These are phyloP conservation scores for Cheilosia variabilis DNA, from an alignment of 2,888 invertebrate species.

Conservation along the genomic window DNA sequence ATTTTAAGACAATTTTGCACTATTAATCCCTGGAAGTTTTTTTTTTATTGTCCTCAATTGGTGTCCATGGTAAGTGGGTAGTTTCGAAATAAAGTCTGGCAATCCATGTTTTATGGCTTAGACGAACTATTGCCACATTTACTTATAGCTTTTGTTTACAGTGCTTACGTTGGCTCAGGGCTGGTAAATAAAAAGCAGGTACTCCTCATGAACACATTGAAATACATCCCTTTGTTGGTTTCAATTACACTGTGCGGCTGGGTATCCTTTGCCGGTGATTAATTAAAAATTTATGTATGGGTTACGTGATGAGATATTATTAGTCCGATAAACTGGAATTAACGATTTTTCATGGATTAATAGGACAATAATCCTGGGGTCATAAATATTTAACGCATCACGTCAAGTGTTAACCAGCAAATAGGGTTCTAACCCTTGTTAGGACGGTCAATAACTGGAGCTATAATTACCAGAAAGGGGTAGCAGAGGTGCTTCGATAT, in stretches of 20 bases:
- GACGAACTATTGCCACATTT: conserved; percentile 1
- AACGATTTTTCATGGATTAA: conserved; percentile 39
- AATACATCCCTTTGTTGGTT: neutral
- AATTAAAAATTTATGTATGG: conserved; percentile 13
- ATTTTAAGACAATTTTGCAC: neutral
- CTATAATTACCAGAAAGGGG: neutral
- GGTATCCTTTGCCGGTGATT: neutral
- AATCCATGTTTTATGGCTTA: neutral
- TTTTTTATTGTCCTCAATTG: conserved; percentile 14
- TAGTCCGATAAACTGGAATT: conserved; percentile 43
- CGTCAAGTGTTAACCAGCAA: conserved; percentile 1
- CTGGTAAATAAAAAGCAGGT: neutral
- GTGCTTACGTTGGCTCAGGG: neutral
- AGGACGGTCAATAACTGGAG: neutral
- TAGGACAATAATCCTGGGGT: conserved; percentile 29
- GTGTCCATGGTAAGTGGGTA: conserved; percentile 16
- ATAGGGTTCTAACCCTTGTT: conserved; percentile 4
- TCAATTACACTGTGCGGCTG: neutral
- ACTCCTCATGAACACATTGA: neutral
- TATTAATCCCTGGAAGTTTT: conserved; percentile 36
- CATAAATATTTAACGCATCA: conserved; percentile 24
- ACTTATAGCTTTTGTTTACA: conserved; percentile 9
- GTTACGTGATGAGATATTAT: conserved; percentile 16
- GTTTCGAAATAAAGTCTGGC: neutral
- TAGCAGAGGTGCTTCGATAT: too few species aligned